phyloP scores from a whole-genome alignment of 2,888 invertebrate genomes.

The Ethmia dodecea region DNA sequence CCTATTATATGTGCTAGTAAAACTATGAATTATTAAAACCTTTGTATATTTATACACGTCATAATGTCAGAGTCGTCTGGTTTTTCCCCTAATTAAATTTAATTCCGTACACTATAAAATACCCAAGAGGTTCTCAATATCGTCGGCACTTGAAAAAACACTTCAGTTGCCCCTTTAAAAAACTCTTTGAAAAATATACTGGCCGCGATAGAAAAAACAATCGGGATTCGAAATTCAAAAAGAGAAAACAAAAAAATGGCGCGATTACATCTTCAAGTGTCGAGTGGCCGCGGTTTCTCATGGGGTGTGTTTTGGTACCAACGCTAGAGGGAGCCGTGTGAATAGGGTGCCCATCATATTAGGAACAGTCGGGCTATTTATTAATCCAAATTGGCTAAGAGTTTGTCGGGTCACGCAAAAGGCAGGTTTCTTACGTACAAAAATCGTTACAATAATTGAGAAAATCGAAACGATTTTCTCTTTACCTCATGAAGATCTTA shows the following conservation, averaged over 20 bases:
- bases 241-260: slow-evolving; percentile 67
- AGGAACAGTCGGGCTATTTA: background rate
- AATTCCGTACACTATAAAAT: slow-evolving; percentile 31
- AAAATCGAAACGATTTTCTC: too few species aligned
- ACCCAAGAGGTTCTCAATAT: slow-evolving; percentile 57
- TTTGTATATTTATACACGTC: too few species aligned
- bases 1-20: too few species aligned
- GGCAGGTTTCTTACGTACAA: too few species aligned
- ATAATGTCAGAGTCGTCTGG: slow-evolving; percentile 12
- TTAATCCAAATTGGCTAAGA: too few species aligned
- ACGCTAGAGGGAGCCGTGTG: slow-evolving; percentile 61
- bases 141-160: slow-evolving; percentile 54
- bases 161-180: slow-evolving; percentile 46
- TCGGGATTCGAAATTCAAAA: slow-evolving; percentile 41
- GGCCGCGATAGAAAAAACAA: slow-evolving; percentile 60
- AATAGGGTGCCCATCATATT: slow-evolving; percentile 29
- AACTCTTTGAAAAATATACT: slow-evolving; percentile 41
- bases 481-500: too few species aligned
- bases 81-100: slow-evolving; percentile 36
- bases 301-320: slow-evolving; percentile 72
- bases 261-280: slow-evolving; percentile 72
- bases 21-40: too few species aligned
- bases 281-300: slow-evolving; percentile 65
- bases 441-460: too few species aligned
- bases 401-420: too few species aligned